phyloP scores from a whole-genome alignment of 2,797 vertebrate species.

The Setipinna tenuifilis region DNA sequence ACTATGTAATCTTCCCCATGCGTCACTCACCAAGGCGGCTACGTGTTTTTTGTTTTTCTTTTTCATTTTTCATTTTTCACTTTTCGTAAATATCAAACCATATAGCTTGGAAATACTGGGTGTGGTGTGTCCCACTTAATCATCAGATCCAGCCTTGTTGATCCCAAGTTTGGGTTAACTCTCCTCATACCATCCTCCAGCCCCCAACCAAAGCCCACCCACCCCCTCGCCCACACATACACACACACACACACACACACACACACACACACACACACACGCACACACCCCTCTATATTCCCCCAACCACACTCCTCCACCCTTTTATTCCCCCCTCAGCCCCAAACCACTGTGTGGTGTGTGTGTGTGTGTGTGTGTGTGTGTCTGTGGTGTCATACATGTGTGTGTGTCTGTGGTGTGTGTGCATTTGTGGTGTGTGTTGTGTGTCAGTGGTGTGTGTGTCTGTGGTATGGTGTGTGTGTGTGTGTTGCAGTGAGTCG shows the following conservation, averaged over 20 bases:
- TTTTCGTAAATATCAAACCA: constrained; percentile 19
- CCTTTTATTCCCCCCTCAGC: not conserved
- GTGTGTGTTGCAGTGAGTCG: constrained; percentile 10
- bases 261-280: not conserved
- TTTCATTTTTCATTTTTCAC: too few relatives aligned
- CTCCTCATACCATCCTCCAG: too few relatives aligned
- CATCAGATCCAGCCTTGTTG: not conserved
- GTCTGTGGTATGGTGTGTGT: not conserved
- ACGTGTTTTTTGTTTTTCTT: not conserved
- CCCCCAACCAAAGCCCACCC: not conserved
- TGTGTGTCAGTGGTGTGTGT: not conserved
- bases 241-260: not conserved
- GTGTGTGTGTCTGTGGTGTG: not conserved
- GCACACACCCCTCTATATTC: not conserved
- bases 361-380: not conserved
- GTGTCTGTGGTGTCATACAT: not conserved
- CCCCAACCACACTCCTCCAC: constrained; percentile 12
- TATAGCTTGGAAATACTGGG: constrained; percentile 14
- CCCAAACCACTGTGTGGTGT: constrained; percentile 3
- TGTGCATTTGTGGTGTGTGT: not conserved
- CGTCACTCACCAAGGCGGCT: not conserved
- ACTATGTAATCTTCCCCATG: not conserved
- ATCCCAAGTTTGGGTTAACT: not conserved
- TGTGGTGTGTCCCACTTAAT: constrained; percentile 11
- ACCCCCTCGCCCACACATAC: not conserved